Conservation (phyloP, 1,140 invertebrate genomes). For the Cyclargus thomasi region DNA sequence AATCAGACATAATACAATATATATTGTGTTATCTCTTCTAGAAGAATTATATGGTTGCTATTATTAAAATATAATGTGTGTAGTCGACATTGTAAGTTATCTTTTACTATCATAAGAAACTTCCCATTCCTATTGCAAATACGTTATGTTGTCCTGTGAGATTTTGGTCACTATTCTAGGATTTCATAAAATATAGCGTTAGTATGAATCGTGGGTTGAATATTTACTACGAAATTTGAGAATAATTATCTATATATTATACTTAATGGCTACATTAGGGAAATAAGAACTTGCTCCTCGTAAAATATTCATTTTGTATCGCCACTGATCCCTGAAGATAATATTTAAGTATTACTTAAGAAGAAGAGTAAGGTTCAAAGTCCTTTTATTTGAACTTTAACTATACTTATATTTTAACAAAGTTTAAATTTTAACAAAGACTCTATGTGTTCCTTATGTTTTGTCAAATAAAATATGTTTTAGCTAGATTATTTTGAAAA, state of each 20-base stretch:
- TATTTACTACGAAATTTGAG: constrained; percentile 48
- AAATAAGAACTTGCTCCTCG: constrained; percentile 48
- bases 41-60: no score
- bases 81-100: no score
- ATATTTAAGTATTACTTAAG: constrained; percentile 11
- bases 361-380: not conserved
- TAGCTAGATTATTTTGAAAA: no score
- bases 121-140: not conserved
- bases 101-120: no score
- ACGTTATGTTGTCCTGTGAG: constrained; percentile 12
- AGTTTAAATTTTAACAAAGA: no score
- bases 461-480: no score
- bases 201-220: constrained; percentile 40
- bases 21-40: no score
- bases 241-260: constrained; percentile 70
- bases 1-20: no score
- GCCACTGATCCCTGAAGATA: constrained; percentile 8
- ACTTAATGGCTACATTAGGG: constrained; percentile 62
- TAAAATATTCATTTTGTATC: constrained; percentile 45
- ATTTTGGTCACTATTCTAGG: not conserved
- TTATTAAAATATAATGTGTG: no score
- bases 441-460: no score
- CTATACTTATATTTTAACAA: no score
- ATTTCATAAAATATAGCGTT: constrained; percentile 21
- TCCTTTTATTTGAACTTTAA: no score